These are phyloP conservation scores for Drosophila trichaetosa DNA, from an alignment of 2,888 invertebrate genomes.

Conservation along the genomic window DNA sequence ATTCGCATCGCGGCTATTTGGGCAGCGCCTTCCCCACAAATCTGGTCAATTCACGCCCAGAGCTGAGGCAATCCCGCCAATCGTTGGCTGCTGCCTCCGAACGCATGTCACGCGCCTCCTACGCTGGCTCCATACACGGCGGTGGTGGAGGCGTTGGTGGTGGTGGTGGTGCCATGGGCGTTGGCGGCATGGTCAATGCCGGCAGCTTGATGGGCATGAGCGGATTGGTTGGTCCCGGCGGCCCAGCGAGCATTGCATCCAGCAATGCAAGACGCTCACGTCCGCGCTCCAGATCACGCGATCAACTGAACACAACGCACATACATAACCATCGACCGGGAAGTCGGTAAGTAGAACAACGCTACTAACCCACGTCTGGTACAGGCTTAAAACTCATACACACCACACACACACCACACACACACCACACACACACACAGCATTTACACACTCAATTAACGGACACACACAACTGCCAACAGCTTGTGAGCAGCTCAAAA, in stretches of 20 bases:
- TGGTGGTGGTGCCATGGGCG: constrained; percentile 38
- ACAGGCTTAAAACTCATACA: constrained; percentile 3
- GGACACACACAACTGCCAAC: not conserved
- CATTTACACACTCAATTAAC: constrained; percentile 2
- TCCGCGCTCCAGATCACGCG: constrained; percentile 92
- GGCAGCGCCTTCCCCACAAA: constrained; percentile 90
- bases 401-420: not conserved
- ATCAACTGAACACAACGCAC: constrained; percentile 86
- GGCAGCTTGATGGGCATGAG: constrained; percentile 78
- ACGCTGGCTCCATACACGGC: constrained; percentile 88
- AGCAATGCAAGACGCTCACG: constrained; percentile 88
- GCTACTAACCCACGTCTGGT: constrained; percentile 5
- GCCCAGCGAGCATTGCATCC: constrained; percentile 87
- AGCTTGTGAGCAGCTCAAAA: constrained; percentile 16
- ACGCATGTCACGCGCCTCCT: constrained; percentile 91
- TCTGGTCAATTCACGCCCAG: constrained; percentile 91
- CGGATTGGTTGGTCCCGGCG: constrained; percentile 74
- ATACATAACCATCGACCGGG: constrained; percentile 88
- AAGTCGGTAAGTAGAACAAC: constrained; percentile 88
- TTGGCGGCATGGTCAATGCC: constrained; percentile 49
- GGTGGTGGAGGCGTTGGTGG: constrained; percentile 63
- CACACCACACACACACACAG: constrained; percentile 2
- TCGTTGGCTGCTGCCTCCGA: constrained; percentile 93
- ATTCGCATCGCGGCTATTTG: constrained; percentile 90
- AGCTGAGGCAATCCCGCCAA: constrained; percentile 94